These are phyloP conservation scores for Apodemus sylvaticus DNA, from an alignment of 2,113 vertebrate genomes.

Conservation along the genomic window DNA sequence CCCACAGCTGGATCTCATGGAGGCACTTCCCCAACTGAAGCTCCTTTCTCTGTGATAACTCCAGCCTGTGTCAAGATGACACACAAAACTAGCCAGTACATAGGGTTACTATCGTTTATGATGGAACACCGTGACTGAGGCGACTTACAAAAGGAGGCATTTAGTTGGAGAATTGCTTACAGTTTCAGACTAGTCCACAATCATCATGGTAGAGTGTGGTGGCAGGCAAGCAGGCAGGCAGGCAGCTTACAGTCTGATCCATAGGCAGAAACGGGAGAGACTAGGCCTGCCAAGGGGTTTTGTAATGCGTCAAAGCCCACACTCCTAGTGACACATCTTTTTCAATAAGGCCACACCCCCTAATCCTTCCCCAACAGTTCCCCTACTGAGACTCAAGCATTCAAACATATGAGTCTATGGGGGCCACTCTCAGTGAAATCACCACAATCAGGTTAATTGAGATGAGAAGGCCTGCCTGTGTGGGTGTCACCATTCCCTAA, in stretches of 20 bases:
- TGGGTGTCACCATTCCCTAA: not conserved
- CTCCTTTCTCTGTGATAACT: no score
- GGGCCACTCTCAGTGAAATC: not conserved
- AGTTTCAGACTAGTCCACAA: not conserved
- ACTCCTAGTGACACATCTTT: not conserved
- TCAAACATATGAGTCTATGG: not conserved
- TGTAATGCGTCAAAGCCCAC: no score
- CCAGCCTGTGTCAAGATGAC: no score
- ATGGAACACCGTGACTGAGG: not conserved
- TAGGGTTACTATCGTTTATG: not conserved
- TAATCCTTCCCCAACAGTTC: not conserved
- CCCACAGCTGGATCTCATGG: no score
- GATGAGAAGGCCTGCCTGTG: not conserved
- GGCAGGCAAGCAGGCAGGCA: no score
- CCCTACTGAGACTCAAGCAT: not conserved
- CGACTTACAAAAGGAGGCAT: not conserved
- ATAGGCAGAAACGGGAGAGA: not conserved
- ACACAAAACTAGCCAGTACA: no score
- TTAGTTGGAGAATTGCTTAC: not conserved
- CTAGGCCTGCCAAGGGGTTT: not conserved
- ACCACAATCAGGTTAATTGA: not conserved
- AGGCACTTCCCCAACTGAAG: no score
- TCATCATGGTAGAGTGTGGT: not conserved
- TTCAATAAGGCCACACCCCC: not conserved
- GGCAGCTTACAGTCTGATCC: not conserved